Base-by-base conservation (phyloP, 64 coral and sea anemone genomes). In the Dendronephthya gigantea region DNA sequence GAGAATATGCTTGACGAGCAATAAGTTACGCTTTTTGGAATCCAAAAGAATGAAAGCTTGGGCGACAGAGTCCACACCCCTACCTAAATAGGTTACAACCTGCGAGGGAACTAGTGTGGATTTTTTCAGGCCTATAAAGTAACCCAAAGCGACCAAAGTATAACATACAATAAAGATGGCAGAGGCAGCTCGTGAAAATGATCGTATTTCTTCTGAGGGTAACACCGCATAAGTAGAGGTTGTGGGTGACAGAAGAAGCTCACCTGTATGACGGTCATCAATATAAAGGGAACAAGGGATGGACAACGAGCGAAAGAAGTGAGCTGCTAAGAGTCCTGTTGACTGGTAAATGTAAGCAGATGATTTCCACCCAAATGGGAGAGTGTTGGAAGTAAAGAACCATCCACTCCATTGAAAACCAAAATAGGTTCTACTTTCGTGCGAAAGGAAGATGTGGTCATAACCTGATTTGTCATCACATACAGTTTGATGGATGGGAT, bases 241-340 rank as follows among this genome's bases (percentile, higher is more conserved):
- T 6, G 4, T 11, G 11, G 41, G 11, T 6, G 41, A 45, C 11
- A 45, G 4, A 45, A 45, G 41, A 45, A 87, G 85, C 39, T 87
- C 56, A 8, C 68, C 68, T 33, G 50, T 38, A 76, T 87, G 86
- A 9, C 65, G 41, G 11, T 45, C 40, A 28, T 88, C 70, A 47
- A 75, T 32, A 25, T 88, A 55, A 68, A 87, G 70, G 51, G 86
- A 88, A 32, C 86, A 88, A 29, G 86, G 86, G 29, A 88, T 88
- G 35, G 11, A 12, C 45, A 87, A 40, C 37, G 86, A 39, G 19
- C 17, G 62, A 81, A 45, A 13, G 49, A 27, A 40, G 41, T 76
- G 62, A 33, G 86, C 68, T 43, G 72, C 40, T 85, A 17, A 85
- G 84, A 34, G 40, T 58, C 55, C 84, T 66, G 52, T 86, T 66